A percentile compares a stretch with the other conserved stretches of the same genome.
Conservation (phyloP, 2,888 invertebrate genomes). For the Koerneria pararmatus region DNA sequence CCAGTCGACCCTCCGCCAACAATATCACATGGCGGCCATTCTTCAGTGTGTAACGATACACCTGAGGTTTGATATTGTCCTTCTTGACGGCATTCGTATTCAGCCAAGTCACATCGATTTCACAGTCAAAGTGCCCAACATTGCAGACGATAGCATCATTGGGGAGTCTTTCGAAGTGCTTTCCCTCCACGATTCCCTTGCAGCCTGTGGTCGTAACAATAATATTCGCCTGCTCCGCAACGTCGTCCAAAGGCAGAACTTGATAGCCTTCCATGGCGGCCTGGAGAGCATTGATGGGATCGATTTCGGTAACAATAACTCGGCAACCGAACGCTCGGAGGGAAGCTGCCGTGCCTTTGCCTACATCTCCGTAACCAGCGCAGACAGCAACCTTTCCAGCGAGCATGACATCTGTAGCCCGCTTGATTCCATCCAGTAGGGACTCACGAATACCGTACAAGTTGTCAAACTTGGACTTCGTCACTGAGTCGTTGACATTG, state of each 20-base stretch:
- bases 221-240: conserved; percentile 83
- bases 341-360: conserved; percentile 95
- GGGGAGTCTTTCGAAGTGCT: conserved; percentile 83
- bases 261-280: conserved; percentile 81
- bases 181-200: conserved; percentile 65
- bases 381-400: conserved; percentile 71
- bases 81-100: conserved; percentile 82
- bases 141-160: conserved; percentile 97
- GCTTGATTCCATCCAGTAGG: conserved; percentile 92
- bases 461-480: conserved; percentile 99
- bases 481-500: conserved; percentile 98
- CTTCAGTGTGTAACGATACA: conserved; percentile 81
- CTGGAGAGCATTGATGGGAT: conserved; percentile 97
- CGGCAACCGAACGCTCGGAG: conserved; percentile 89
- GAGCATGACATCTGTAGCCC: conserved; percentile 98
- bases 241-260: conserved; percentile 94
- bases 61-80: conserved; percentile 90
- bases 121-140: conserved; percentile 95
- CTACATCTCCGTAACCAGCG: conserved; percentile 95
- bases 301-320: conserved; percentile 93
- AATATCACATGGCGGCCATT: conserved; percentile 89
- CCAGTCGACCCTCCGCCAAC: conserved; percentile 90
- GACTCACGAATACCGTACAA: conserved; percentile 98
- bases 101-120: conserved; percentile 92
- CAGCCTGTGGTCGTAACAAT: conserved; percentile 99